Evolutionary conservation across 2,888 invertebrate genomes (phyloP).

Genomic region (Caenorhabditis parvicauda): DNA sequence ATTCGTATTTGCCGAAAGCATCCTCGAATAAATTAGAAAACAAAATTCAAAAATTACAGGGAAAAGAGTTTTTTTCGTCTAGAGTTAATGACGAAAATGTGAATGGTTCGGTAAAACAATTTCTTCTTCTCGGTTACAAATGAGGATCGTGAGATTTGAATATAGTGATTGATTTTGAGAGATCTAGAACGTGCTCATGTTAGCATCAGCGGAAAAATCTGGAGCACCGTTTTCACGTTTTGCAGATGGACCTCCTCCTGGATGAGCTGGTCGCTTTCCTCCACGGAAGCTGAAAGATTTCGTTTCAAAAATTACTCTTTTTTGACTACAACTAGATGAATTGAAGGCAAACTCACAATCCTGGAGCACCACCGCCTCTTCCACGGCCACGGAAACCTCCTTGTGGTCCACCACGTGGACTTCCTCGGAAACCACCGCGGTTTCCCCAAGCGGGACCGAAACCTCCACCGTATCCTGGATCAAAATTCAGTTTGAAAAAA

Average conservation of each 20-base stretch:
- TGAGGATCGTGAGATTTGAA: too few relatives aligned
- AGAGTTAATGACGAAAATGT: too few relatives aligned
- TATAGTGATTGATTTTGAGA: too few relatives aligned
- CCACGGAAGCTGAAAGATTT: constrained; percentile 28
- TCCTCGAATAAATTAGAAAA: too few relatives aligned
- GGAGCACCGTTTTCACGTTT: constrained; percentile 52
- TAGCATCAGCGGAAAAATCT: constrained; percentile 53
- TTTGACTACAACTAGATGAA: too few relatives aligned
- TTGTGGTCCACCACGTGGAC: constrained; percentile 20
- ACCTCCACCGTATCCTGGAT: constrained; percentile 1
- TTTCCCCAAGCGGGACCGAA: constrained; percentile 1
- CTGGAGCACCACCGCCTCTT: neutral
- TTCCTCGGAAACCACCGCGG: constrained; percentile 20
- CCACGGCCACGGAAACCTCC: constrained; percentile 8
- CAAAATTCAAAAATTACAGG: too few relatives aligned
- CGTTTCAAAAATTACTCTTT: neutral
- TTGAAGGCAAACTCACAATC: neutral
- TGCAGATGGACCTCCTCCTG: constrained; percentile 53
- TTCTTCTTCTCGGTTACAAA: too few relatives aligned
- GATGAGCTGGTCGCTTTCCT: constrained; percentile 53
- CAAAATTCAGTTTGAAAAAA: too few relatives aligned
- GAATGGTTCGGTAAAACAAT: too few relatives aligned
- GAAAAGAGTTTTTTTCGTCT: too few relatives aligned
- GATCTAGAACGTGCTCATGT: constrained; percentile 47
- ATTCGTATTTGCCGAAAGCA: too few relatives aligned